Percentiles rank a stretch among this genome's conserved stretches.
phyloP scores from a whole-genome alignment of 2,797 vertebrate genomes.

The Acridotheres tristis region DNA sequence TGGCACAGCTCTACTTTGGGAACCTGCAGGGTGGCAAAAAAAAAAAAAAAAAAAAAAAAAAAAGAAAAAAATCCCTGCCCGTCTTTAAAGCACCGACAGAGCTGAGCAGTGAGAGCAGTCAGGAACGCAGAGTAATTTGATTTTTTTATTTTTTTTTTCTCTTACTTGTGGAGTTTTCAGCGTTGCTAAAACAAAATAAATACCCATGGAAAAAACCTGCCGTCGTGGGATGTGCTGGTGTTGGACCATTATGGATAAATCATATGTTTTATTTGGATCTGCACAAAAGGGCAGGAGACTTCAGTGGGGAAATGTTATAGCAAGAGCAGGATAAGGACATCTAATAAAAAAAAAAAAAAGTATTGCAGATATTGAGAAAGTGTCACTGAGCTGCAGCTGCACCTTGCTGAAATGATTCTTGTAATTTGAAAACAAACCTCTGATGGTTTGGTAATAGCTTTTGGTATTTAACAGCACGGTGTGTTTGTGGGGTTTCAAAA shows the following conservation, averaged over 20 bases:
- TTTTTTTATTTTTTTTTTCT: background rate
- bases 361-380: background rate
- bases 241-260: background rate
- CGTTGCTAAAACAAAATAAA: constrained; percentile 34
- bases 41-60: background rate
- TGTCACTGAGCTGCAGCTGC: background rate
- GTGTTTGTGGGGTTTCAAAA: background rate
- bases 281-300: background rate
- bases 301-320: background rate
- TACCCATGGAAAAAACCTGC: background rate
- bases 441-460: background rate
- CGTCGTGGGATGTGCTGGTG: background rate
- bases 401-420: background rate
- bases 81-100: constrained; percentile 51
- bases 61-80: constrained; percentile 43
- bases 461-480: background rate
- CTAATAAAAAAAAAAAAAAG: background rate
- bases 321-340: background rate
- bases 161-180: background rate
- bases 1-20: constrained; percentile 70
- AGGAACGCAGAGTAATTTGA: background rate
- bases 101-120: constrained; percentile 36
- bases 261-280: background rate
- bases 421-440: background rate
- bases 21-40: constrained; percentile 62